Evolutionary conservation across 2,888 invertebrate genomes (phyloP).

Genomic region (Mamestra brassicae): DNA sequence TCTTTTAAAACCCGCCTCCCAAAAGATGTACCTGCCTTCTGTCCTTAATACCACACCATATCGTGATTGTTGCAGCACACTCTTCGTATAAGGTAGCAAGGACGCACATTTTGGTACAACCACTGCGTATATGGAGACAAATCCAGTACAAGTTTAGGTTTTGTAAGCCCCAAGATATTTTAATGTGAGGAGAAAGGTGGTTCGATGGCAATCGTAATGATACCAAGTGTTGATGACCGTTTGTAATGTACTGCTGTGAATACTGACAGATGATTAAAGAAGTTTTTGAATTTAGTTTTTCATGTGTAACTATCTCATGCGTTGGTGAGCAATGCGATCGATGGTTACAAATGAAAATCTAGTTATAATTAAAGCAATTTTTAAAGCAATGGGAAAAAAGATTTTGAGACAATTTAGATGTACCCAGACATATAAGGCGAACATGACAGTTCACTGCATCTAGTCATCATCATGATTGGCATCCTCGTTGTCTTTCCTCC

Average conservation of each 20-base stretch:
- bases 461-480: not conserved
- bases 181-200: slow-evolving; percentile 57
- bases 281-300: not conserved
- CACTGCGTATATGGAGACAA: slow-evolving; percentile 56
- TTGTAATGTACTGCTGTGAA: not conserved
- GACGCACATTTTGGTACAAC: slow-evolving; percentile 54
- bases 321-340: too few species aligned
- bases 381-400: too few species aligned
- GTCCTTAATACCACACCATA: slow-evolving; percentile 38
- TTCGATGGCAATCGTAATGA: slow-evolving; percentile 59
- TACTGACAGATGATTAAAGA: not conserved
- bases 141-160: slow-evolving; percentile 59
- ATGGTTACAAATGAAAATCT: too few species aligned
- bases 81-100: slow-evolving; percentile 59
- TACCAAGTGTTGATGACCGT: slow-evolving; percentile 43
- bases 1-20: slow-evolving; percentile 23
- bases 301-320: too few species aligned
- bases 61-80: slow-evolving; percentile 52
- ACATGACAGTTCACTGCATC: too few species aligned
- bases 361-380: too few species aligned
- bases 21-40: slow-evolving; percentile 46
- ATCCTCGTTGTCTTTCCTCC: too few species aligned
- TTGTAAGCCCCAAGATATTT: slow-evolving; percentile 59
- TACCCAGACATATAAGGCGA: not conserved
- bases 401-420: too few species aligned